Evolutionary conservation across 2,888 invertebrate species (phyloP), one percentile per base, ranked within the genome.

Genomic region (Lordiphosa andalusiaca): DNA sequence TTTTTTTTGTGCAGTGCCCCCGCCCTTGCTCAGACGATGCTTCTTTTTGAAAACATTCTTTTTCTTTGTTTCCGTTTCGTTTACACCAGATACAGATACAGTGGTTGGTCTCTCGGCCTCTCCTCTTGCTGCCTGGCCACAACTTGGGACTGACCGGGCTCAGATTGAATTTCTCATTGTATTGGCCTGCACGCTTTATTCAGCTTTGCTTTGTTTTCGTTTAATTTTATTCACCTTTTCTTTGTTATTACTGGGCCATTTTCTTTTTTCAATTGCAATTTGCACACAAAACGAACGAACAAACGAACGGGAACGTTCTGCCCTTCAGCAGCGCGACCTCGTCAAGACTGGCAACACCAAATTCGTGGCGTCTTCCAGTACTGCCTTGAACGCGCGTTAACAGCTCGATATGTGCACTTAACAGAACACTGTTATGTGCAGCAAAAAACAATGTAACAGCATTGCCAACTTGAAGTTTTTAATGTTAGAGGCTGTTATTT

Each of bases 1-100:
- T 25, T 36, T 53, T 53, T 30, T 40, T 46, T 38, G 38, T 49
- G 48, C 48, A 49, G 12, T 42, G 53, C 44, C 53, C 23, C 42
- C 36, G 25, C 33, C 44, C 35, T 35, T 30, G 52, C 7, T 35
- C 16, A 6, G 12, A 33, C 40, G n/a, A 25, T 38, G 37, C 4
- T 19, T 35, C 10, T 36, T 44, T 36, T 33, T 13, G 23, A 12
- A 46, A 38, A 38, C 49, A 38, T 30, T 38, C 7, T 40, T 16
- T 49, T 25, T 49, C 49, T 23, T 23, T 49, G 49, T 38, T 38
- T 30, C 12, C 38, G 16, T 49, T 38, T 49, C 10, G 19, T 13
- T 21, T 23, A 40, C 40, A 40, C 16, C 4, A 40, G 40, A 19
- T 21, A 10, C 30, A 30, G n/a, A 3, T 40, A n/a, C 21, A 21